These are phyloP conservation scores for Gortyna flavago DNA, from an alignment of 2,888 invertebrate genomes.

Conservation along the genomic window DNA sequence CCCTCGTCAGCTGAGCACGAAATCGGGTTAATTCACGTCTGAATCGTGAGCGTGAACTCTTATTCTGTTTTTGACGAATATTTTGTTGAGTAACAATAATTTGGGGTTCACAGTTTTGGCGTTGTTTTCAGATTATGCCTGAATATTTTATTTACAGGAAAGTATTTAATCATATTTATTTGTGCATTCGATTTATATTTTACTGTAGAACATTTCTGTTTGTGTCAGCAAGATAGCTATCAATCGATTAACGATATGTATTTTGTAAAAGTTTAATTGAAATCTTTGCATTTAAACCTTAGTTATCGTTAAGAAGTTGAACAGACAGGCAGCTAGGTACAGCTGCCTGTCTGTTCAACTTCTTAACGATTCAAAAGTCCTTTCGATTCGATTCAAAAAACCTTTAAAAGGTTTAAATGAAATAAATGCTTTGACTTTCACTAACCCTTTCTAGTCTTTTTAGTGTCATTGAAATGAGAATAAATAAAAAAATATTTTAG, in stretches of 20 bases:
- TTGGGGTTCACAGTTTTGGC: background rate
- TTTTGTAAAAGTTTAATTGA: background rate
- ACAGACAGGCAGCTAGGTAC: too few species aligned
- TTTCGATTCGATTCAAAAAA: too few species aligned
- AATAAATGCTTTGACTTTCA: background rate
- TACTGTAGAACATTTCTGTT: too few species aligned
- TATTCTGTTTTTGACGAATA: slow-evolving; percentile 59
- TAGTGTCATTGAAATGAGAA: background rate
- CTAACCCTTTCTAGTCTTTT: background rate
- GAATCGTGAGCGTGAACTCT: slow-evolving; percentile 54
- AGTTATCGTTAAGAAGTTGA: too few species aligned
- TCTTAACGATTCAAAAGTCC: background rate
- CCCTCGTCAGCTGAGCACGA: slow-evolving; percentile 67
- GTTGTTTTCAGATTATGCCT: background rate
- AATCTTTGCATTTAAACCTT: background rate
- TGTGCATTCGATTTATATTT: background rate
- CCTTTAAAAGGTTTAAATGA: background rate
- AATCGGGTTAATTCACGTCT: slow-evolving; percentile 72
- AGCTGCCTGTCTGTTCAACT: background rate
- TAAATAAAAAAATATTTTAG: background rate
- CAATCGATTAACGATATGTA: background rate
- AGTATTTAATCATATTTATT: background rate
- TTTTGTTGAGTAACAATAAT: slow-evolving; percentile 2
- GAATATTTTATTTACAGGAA: background rate
- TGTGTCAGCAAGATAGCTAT: background rate